phyloP scores from a whole-genome alignment of 2,888 invertebrate species.

The Monoplex corrugatus region DNA sequence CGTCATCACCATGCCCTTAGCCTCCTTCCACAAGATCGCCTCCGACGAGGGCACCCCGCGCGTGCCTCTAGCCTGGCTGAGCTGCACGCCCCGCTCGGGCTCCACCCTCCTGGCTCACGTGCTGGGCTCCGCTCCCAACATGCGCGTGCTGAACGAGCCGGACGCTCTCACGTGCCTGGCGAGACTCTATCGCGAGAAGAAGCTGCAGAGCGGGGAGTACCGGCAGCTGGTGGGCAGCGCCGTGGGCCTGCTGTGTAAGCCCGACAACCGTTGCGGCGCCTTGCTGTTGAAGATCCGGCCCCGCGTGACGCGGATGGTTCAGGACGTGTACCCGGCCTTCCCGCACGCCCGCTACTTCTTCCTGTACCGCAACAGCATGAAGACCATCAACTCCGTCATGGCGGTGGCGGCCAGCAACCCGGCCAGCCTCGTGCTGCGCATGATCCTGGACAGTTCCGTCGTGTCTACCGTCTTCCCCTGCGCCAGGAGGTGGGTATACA shows the following conservation, averaged over 20 bases:
- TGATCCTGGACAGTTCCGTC: constrained; percentile 70
- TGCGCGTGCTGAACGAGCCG: constrained; percentile 72
- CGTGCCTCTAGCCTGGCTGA: constrained; percentile 72
- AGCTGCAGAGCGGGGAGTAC: constrained; percentile 70
- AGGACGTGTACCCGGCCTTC: constrained; percentile 67
- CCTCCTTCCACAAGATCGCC: constrained; percentile 75
- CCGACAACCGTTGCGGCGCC: constrained; percentile 71
- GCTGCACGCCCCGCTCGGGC: constrained; percentile 74
- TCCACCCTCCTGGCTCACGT: constrained; percentile 73
- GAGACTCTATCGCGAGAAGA: constrained; percentile 64
- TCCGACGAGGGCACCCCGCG: constrained; percentile 75
- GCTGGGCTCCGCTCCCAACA: constrained; percentile 68
- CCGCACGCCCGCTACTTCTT: constrained; percentile 72
- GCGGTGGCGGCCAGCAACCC: constrained; percentile 68
- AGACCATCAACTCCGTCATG: constrained; percentile 72
- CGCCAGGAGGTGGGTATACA: constrained; percentile 65
- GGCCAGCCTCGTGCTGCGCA: constrained; percentile 66
- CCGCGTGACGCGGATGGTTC: constrained; percentile 70
- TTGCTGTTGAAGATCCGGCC: constrained; percentile 71
- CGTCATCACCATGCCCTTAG: constrained; percentile 75
- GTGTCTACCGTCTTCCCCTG: constrained; percentile 71
- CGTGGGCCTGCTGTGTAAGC: constrained; percentile 73
- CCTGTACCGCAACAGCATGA: constrained; percentile 74
- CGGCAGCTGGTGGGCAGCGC: constrained; percentile 71
- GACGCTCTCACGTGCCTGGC: constrained; percentile 73